Evolutionary conservation across 2,888 invertebrate genomes (phyloP).

Genomic region (Ennomos quercinarius): DNA sequence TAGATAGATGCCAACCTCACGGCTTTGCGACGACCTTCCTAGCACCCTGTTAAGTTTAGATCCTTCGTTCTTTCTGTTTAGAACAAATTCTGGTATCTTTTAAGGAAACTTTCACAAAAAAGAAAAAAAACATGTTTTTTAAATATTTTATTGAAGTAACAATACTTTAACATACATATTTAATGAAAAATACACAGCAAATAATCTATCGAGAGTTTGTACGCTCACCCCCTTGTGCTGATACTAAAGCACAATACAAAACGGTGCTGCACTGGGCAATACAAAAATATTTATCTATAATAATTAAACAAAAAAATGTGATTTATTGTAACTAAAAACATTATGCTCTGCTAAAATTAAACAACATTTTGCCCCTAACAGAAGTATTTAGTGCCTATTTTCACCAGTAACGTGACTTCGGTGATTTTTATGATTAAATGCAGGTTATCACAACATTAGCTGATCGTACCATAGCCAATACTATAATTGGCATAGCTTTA

Average conservation of each 20-base stretch:
- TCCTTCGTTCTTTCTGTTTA: too few relatives aligned
- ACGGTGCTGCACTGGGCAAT: slow-evolving; percentile 21
- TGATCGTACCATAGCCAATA: too few relatives aligned
- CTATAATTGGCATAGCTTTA: too few relatives aligned
- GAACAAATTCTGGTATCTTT: too few relatives aligned
- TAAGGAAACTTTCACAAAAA: slow-evolving; percentile 4
- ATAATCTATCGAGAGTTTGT: slow-evolving; percentile 34
- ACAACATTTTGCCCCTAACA: slow-evolving; percentile 21
- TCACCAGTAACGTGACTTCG: background rate
- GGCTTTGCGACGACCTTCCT: too few relatives aligned
- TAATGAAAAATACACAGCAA: slow-evolving; percentile 42
- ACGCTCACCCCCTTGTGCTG: slow-evolving; percentile 49
- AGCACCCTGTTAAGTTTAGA: too few relatives aligned
- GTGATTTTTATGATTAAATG: background rate
- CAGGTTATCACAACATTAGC: background rate
- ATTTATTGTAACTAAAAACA: slow-evolving; percentile 18
- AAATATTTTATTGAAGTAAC: slow-evolving; percentile 79
- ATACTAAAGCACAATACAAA: slow-evolving; percentile 33
- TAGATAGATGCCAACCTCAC: too few relatives aligned
- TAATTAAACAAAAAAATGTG: slow-evolving; percentile 12
- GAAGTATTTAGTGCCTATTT: too few relatives aligned
- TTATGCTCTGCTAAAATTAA: slow-evolving; percentile 22
- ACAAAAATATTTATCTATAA: slow-evolving; percentile 28
- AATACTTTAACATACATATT: slow-evolving; percentile 78
- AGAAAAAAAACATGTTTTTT: slow-evolving; percentile 42